Percentiles rank a stretch among this genome's conserved stretches.
Conservation (phyloP, 2,888 invertebrate species). For the Polia nebulosa region DNA sequence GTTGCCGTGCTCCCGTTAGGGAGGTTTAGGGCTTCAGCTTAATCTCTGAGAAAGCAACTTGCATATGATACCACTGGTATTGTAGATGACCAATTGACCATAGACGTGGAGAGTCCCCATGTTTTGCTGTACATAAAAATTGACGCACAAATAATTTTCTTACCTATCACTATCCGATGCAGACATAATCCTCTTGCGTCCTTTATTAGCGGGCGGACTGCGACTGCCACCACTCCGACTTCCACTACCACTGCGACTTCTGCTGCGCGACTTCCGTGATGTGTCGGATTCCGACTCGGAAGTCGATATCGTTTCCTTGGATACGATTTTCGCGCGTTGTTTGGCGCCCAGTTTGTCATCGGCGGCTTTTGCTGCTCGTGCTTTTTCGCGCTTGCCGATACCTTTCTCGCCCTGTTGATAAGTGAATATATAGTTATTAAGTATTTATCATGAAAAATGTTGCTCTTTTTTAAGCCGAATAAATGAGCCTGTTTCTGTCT, state of each 20-base stretch:
- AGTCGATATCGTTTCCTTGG: slow-evolving; percentile 98
- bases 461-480: background rate
- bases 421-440: background rate
- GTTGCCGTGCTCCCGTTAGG: too few species aligned
- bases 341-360: slow-evolving; percentile 95
- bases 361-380: slow-evolving; percentile 80
- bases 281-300: slow-evolving; percentile 95
- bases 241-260: slow-evolving; percentile 75
- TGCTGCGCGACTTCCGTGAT: slow-evolving; percentile 77
- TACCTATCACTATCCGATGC: slow-evolving; percentile 91
- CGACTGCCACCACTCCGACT: slow-evolving; percentile 79
- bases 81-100: too few species aligned
- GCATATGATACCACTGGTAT: too few species aligned
- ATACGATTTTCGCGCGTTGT: slow-evolving; percentile 96
- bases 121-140: too few species aligned
- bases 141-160: slow-evolving; percentile 1
- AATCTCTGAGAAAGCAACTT: too few species aligned
- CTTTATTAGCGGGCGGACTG: slow-evolving; percentile 85
- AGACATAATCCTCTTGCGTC: slow-evolving; percentile 92
- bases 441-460: background rate
- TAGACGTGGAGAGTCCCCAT: too few species aligned
- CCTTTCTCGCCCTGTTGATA: slow-evolving; percentile 81
- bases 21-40: too few species aligned
- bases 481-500: background rate
- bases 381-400: slow-evolving; percentile 84